These are phyloP conservation scores for Pangasius macronema DNA, from an alignment of 2,797 vertebrate genomes.

Conservation along the genomic window DNA sequence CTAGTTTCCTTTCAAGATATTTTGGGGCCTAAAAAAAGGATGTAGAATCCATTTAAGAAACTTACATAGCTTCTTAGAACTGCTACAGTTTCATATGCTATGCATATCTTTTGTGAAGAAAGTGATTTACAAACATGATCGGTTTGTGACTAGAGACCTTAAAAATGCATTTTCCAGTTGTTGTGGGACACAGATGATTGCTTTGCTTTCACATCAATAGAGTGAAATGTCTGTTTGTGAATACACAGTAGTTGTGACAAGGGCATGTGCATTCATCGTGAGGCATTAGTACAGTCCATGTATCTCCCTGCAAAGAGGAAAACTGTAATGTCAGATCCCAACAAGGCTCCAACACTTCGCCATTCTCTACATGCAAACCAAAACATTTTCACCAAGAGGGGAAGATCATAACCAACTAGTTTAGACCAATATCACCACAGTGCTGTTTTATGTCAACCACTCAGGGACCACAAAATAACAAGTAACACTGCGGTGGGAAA, in stretches of 20 bases:
- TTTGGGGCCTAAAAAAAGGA: not conserved
- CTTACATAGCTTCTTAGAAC: too few species aligned
- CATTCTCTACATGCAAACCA: not conserved
- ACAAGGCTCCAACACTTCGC: not conserved
- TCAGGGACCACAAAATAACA: not conserved
- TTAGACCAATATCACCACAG: not conserved
- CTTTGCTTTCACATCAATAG: not conserved
- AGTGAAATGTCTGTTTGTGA: not conserved
- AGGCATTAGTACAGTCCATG: not conserved
- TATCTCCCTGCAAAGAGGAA: not conserved
- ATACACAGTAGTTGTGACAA: not conserved
- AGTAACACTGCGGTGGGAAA: not conserved
- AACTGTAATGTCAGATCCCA: not conserved
- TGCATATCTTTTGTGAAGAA: too few species aligned
- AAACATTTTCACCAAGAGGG: not conserved
- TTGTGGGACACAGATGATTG: not conserved
- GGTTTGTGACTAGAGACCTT: not conserved
- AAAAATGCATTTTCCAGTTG: not conserved
- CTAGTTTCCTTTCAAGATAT: not conserved
- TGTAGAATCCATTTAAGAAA: too few species aligned
- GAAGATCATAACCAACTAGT: not conserved
- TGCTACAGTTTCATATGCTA: too few species aligned
- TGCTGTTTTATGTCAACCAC: not conserved
- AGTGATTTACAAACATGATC: too few species aligned
- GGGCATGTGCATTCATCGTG: not conserved